phyloP scores from a whole-genome alignment of 2,888 invertebrate species.

The Andrena haemorrhoa region DNA sequence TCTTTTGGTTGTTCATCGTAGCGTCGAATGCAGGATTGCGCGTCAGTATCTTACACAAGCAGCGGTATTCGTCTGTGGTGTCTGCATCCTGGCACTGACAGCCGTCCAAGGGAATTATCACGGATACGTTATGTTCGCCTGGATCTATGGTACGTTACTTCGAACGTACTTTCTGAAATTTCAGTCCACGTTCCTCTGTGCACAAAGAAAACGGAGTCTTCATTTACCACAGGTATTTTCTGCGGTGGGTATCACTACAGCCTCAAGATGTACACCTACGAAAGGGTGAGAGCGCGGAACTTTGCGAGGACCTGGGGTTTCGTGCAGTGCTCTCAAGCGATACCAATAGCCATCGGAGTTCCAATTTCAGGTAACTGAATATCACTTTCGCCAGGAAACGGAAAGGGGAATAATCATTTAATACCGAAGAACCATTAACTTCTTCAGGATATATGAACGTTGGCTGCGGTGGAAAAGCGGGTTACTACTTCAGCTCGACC shows the following conservation, averaged over 20 bases:
- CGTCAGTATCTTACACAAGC: conserved; percentile 94
- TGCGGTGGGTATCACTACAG: conserved; percentile 96
- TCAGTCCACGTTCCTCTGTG: background rate
- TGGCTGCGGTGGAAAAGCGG: conserved; percentile 91
- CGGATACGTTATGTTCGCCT: conserved; percentile 92
- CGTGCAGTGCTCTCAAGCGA: conserved; percentile 94
- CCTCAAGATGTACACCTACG: conserved; percentile 95
- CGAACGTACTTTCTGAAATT: background rate
- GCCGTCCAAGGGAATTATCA: conserved; percentile 91
- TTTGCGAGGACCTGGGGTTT: conserved; percentile 96
- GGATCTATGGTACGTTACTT: conserved; percentile 89
- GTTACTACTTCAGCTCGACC: conserved; percentile 94
- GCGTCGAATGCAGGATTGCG: conserved; percentile 93
- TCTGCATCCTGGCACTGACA: conserved; percentile 91
- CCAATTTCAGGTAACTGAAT: conserved; percentile 90
- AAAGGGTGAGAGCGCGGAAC: conserved; percentile 93
- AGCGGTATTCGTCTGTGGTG: conserved; percentile 91
- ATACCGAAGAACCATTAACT: background rate
- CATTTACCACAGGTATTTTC: conserved; percentile 88
- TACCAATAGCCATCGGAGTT: conserved; percentile 93
- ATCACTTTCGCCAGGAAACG: background rate
- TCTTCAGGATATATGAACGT: conserved; percentile 91
- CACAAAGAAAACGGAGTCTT: background rate
- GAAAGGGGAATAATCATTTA: background rate
- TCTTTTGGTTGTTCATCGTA: conserved; percentile 92